A percentile compares a stretch with the other conserved stretches of the same genome.
These are phyloP conservation scores for Saimiri boliviensis DNA, from an alignment of 2,113 vertebrate species.

Conservation along the genomic window DNA sequence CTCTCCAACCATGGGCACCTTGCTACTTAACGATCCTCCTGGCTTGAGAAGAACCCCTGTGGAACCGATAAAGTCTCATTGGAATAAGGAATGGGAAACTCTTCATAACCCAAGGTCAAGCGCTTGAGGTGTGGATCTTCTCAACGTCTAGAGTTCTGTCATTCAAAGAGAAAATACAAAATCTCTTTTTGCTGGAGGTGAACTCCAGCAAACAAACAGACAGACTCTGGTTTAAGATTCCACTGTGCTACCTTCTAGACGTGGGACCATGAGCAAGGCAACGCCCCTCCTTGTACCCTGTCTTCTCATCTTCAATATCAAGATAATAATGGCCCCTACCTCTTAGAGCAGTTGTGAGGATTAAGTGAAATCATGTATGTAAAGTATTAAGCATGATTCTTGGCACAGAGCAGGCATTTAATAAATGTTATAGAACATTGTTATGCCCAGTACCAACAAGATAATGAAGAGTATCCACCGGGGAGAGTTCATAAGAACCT, in stretches of 20 bases:
- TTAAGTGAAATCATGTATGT: not conserved
- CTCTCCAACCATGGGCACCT: constrained; percentile 36
- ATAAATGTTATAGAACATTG: not conserved
- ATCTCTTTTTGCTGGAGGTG: not conserved
- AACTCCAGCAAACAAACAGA: not conserved
- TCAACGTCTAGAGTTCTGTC: not conserved
- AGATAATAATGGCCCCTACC: not conserved
- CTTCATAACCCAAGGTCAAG: constrained; percentile 20
- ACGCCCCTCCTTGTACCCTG: not conserved
- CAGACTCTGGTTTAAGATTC: not conserved
- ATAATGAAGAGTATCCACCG: not conserved
- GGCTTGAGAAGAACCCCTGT: not conserved
- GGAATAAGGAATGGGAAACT: not conserved
- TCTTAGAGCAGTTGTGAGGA: not conserved
- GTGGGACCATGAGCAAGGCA: not conserved
- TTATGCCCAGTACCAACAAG: not conserved
- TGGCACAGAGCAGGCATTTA: not conserved
- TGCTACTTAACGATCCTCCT: constrained; percentile 19
- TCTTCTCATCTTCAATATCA: not conserved
- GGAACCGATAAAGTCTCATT: not conserved
- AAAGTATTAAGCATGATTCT: not conserved
- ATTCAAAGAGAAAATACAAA: not conserved
- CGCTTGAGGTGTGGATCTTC: not conserved
- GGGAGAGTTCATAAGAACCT: not conserved
- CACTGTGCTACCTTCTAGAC: not conserved